Percentiles rank a stretch among this genome's conserved stretches.
These are phyloP conservation scores for Hirtodrosophila cameraria DNA, from an alignment of 2,888 invertebrate species.

Conservation along the genomic window DNA sequence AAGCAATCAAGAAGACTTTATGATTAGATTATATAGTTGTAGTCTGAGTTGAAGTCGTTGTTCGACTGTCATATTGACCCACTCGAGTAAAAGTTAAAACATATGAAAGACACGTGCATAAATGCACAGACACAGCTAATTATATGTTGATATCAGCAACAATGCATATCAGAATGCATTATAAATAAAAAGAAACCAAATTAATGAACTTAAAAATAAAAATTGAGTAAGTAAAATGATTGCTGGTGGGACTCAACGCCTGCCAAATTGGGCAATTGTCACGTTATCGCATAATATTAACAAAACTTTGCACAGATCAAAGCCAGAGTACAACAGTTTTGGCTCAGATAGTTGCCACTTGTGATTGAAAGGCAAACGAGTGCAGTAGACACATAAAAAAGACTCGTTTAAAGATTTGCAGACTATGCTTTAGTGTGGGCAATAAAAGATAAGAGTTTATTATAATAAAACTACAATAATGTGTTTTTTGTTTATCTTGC, in stretches of 20 bases:
- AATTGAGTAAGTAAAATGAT: constrained; percentile 21
- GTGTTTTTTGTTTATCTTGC: constrained; percentile 34
- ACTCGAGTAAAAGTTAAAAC: constrained; percentile 4
- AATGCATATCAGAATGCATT: constrained; percentile 28
- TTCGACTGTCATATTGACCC: constrained; percentile 23
- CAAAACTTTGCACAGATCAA: constrained; percentile 26
- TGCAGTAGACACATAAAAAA: constrained; percentile 17
- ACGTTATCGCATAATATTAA: constrained; percentile 64
- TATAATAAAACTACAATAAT: not conserved
- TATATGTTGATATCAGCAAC: constrained; percentile 31
- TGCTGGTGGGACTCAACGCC: constrained; percentile 22
- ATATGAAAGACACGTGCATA: constrained; percentile 23
- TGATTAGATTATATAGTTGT: not conserved
- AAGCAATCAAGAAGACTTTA: not conserved
- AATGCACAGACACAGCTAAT: constrained; percentile 16
- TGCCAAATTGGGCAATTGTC: constrained; percentile 50
- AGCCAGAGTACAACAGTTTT: constrained; percentile 10
- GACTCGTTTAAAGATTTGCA: not conserved
- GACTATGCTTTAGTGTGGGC: not conserved
- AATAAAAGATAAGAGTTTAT: not conserved
- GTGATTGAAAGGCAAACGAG: constrained; percentile 18
- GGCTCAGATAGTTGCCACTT: constrained; percentile 36
- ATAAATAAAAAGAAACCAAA: not conserved
- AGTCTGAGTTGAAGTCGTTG: no score
- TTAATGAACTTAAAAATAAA: constrained; percentile 4